Conservation (phyloP, 2,113 vertebrate genomes). For the Mungos mungo region DNA sequence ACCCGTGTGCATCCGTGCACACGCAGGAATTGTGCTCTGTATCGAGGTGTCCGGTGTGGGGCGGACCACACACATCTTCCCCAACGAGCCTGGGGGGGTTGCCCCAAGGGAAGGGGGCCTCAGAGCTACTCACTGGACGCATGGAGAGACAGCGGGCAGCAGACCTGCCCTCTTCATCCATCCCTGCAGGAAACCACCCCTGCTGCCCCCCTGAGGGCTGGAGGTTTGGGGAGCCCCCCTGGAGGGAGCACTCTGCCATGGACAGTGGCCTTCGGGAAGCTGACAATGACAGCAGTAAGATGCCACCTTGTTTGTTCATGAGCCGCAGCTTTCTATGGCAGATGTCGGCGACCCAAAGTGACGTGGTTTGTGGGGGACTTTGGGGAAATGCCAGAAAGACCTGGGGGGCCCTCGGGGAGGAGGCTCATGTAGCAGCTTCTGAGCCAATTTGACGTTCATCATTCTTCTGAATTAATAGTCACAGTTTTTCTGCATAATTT, state of each 20-base stretch:
- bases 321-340: background rate
- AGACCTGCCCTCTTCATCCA: background rate
- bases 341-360: background rate
- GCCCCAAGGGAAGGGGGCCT: background rate
- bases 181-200: background rate
- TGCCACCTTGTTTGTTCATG: fast-evolving
- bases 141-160: no score
- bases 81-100: no score
- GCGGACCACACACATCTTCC: fast-evolving
- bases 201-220: background rate
- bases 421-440: background rate
- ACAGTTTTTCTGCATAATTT: background rate
- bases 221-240: background rate
- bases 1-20: fast-evolving
- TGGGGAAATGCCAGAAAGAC: background rate
- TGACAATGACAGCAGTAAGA: background rate
- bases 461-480: background rate
- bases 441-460: background rate
- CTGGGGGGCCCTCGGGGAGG: background rate
- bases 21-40: background rate
- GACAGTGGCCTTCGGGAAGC: background rate
- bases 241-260: background rate
- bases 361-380: background rate
- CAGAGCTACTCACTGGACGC: fast-evolving
- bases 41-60: background rate